A percentile compares a stretch with the other conserved stretches of the same genome.
These are phyloP conservation scores for Eulemur coronatus DNA, from an alignment of 2,797 vertebrate species.

Conservation along the genomic window DNA sequence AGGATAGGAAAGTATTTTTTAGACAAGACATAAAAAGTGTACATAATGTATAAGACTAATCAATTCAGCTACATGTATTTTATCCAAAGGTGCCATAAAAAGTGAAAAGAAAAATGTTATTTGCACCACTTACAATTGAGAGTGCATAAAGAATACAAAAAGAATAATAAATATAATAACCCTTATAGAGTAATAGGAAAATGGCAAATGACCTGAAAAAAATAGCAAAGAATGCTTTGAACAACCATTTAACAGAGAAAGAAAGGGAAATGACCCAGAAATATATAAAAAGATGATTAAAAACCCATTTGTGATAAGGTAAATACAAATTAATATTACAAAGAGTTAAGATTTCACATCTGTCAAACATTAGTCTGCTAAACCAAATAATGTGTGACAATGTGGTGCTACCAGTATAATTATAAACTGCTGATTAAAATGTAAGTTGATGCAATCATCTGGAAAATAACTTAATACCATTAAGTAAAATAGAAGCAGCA, in stretches of 20 bases:
- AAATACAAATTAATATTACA: background rate
- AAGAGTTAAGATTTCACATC: background rate
- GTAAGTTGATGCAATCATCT: background rate
- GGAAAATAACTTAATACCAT: background rate
- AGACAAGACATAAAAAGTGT: background rate
- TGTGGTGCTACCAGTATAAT: background rate
- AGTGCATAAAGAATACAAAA: background rate
- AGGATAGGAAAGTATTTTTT: background rate
- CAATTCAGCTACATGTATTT: background rate
- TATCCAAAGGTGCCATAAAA: background rate
- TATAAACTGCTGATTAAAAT: background rate
- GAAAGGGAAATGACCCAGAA: background rate
- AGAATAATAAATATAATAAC: background rate
- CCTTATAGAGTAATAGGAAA: background rate
- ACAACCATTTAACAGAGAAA: background rate
- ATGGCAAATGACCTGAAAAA: background rate
- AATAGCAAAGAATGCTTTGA: background rate
- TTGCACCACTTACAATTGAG: background rate
- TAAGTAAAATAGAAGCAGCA: background rate
- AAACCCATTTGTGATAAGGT: background rate
- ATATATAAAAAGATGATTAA: background rate
- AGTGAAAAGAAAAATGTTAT: background rate
- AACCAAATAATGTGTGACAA: background rate
- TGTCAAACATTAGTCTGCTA: background rate
- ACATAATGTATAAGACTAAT: background rate